Evolutionary conservation across 64 coral and sea anemone genomes (phyloP).

Genomic region (Montipora foliosa): DNA sequence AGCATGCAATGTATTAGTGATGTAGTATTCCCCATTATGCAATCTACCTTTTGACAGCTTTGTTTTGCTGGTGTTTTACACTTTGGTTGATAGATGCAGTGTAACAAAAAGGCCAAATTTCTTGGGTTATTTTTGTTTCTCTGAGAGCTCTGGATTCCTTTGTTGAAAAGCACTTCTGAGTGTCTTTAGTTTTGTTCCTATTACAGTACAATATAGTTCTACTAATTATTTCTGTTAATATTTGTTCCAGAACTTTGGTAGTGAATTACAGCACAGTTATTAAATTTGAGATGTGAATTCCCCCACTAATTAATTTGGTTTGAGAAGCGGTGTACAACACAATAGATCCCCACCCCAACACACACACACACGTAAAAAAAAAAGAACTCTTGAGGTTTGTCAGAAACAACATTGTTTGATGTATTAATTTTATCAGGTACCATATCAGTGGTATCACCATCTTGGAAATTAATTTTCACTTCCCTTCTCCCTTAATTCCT

Average conservation of each 20-base stretch:
- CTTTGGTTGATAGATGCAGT: neutral
- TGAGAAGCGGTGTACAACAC: neutral
- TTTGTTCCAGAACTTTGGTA: neutral
- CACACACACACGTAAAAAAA: too few species aligned
- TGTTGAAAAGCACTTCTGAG: neutral
- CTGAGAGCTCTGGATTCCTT: neutral
- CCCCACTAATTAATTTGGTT: neutral
- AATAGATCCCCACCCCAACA: neutral
- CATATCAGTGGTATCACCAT: too few species aligned
- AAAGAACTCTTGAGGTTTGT: too few species aligned
- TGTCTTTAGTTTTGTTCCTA: neutral
- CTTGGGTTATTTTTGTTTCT: neutral
- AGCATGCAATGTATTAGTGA: neutral
- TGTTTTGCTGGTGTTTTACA: neutral
- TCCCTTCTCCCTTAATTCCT: too few species aligned
- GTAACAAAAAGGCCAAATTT: neutral
- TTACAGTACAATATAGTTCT: neutral
- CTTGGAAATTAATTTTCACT: too few species aligned
- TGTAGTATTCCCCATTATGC: neutral
- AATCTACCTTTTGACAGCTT: neutral
- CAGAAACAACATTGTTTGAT: too few species aligned
- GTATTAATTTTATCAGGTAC: too few species aligned
- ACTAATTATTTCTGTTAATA: neutral
- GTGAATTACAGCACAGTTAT: neutral
- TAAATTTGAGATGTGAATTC: neutral